Conservation (phyloP, 1,140 invertebrate species). For the Platorchestia sp. region DNA sequence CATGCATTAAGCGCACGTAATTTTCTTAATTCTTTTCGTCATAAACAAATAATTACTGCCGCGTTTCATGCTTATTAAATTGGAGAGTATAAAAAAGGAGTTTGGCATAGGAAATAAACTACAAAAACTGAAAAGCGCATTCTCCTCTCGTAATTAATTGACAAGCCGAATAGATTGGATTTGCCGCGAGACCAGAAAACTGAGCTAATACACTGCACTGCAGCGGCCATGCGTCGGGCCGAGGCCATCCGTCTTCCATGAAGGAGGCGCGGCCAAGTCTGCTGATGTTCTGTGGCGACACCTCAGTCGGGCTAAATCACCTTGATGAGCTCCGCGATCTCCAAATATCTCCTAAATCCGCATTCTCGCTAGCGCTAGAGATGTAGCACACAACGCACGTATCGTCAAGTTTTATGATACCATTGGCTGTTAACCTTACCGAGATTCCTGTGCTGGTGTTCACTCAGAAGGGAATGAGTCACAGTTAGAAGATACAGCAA, state of each 20-base stretch:
- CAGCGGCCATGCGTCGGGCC: neutral
- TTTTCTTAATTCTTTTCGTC: neutral
- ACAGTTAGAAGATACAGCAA: neutral
- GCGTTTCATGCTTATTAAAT: neutral
- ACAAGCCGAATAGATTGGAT: neutral
- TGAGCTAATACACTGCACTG: neutral
- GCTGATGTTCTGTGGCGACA: neutral
- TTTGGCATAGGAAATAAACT: neutral
- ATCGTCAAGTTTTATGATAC: neutral
- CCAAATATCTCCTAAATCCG: conserved; percentile 7
- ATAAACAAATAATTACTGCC: neutral
- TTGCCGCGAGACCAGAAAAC: neutral
- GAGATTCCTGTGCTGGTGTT: neutral
- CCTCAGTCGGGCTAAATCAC: neutral
- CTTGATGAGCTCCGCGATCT: neutral
- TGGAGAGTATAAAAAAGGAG: neutral
- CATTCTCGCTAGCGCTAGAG: neutral
- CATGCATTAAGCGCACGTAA: neutral
- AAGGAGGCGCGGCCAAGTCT: neutral
- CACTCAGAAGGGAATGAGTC: neutral
- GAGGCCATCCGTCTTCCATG: neutral
- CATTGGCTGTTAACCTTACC: neutral
- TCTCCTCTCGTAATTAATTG: neutral
- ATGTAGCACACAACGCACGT: neutral
- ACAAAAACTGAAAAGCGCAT: too few relatives aligned